Conservation (phyloP, 2,113 vertebrate species). For the Dascyllus trimaculatus region DNA sequence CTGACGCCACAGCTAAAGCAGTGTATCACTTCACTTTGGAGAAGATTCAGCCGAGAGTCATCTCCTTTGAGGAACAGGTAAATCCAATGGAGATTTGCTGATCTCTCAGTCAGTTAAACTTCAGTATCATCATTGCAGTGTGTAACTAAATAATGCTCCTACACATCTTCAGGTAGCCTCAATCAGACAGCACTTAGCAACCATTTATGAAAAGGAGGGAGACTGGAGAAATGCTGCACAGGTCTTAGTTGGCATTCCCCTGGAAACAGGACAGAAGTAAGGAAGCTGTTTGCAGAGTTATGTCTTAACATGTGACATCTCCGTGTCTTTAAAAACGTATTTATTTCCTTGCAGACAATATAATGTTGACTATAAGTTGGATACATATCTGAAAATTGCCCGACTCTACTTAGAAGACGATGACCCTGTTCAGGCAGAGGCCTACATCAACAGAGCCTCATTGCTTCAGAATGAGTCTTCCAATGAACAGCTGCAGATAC, state of each 20-base stretch:
- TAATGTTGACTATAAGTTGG: constrained; percentile 98
- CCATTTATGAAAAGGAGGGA: constrained; percentile 99
- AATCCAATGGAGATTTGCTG: constrained; percentile 22
- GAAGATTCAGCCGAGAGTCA: constrained; percentile 98
- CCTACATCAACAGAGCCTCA: constrained; percentile 98
- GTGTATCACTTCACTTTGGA: constrained; percentile 98
- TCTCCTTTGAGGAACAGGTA: constrained; percentile 99
- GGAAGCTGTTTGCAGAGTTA: constrained; percentile 58
- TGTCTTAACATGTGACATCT: neutral
- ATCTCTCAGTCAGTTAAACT: neutral
- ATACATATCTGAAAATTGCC: constrained; percentile 98
- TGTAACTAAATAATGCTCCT: neutral
- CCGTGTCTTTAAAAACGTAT: neutral
- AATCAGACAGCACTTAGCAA: constrained; percentile 97
- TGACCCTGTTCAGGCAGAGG: constrained; percentile 97
- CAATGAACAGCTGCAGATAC: constrained; percentile 98
- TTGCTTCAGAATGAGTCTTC: constrained; percentile 98
- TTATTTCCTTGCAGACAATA: constrained; percentile 88
- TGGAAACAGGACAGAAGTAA: constrained; percentile 99
- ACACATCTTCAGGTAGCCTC: constrained; percentile 90
- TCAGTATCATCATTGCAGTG: neutral
- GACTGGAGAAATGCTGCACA: constrained; percentile 99
- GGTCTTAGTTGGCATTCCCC: constrained; percentile 97
- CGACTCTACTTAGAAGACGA: constrained; percentile 97
- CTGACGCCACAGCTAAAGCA: constrained; percentile 95